Base-by-base conservation (phyloP, 1,140 invertebrate genomes). In the Eupristina koningsbergeri region DNA sequence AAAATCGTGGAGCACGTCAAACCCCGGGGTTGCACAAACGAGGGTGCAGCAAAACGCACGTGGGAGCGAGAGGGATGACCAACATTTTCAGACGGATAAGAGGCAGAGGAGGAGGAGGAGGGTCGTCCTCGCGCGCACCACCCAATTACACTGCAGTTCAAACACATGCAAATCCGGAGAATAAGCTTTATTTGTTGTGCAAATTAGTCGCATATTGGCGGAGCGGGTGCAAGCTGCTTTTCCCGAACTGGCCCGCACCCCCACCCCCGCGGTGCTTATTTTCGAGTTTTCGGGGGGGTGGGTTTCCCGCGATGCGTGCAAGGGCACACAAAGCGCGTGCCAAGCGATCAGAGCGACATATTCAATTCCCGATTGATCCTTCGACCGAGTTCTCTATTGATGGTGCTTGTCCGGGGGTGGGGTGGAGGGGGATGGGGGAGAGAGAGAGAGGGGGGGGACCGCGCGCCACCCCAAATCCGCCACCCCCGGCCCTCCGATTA, bases 151-250 rank as follows among this genome's bases (percentile, higher is more conserved):
- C 89, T 89, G 89, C 88, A 91, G 91, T 92, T 93, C 91, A 93
- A 92, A 93, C 91, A 92, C 91, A 93, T 93, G 92, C 92, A 93
- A 93, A 93, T 93, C 91, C 89, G 86, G 86, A 89, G 91, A 91
- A 92, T 92, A 91, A 93, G 91, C 91, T 93, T 92, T 93, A 92
- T 93, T 93, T 93, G 92, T 93, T 92, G 91, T 92, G 91, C 91
- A 92, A 93, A 92, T 92, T 91, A 92, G 91, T 89, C 89, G 89
- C 89, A 92, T 92, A 92, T 92, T 92, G 91, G 89, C 26, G 50
- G 29, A 45, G n/a, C 45, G 50, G 29, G 74, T 45, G 74, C 58
- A 75, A 76, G 71, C 80, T 76, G 80, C 53, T 76, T 76, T 76
- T 47, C 79, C 74, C 31, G 45, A 31, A 19, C 26, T 7, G 15